Evolutionary conservation across 2,797 vertebrate species (phyloP).

Genomic region (Coilia nasus): DNA sequence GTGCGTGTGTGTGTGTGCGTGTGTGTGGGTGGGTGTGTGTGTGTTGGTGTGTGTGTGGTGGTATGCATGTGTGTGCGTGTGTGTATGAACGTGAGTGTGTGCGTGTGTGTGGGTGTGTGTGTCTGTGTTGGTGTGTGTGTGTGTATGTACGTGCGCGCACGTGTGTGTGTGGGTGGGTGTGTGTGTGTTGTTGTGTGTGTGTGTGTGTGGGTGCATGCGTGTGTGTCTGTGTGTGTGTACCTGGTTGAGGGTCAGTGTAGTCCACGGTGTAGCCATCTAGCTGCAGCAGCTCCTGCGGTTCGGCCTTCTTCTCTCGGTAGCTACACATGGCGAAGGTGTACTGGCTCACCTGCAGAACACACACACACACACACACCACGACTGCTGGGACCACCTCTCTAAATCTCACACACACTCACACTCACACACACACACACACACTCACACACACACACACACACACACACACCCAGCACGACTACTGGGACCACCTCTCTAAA

Average conservation of each 20-base stretch:
- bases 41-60: neutral
- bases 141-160: too few species aligned
- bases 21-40: neutral
- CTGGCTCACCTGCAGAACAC: constrained; percentile 89
- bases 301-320: constrained; percentile 98
- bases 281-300: constrained; percentile 97
- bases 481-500: neutral
- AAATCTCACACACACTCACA: neutral
- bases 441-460: neutral
- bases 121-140: too few species aligned
- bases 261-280: constrained; percentile 98
- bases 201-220: neutral
- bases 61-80: too few species aligned
- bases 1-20: neutral
- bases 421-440: constrained; percentile 8
- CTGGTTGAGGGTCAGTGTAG: constrained; percentile 98
- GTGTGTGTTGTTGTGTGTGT: neutral
- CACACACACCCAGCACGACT: constrained; percentile 7
- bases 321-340: constrained; percentile 99
- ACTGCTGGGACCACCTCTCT: neutral
- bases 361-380: constrained; percentile 48
- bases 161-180: neutral
- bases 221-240: constrained; percentile 65
- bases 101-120: too few species aligned
- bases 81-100: too few species aligned